phyloP scores from a whole-genome alignment of 2,888 invertebrate genomes.

The Thelaira solivaga region DNA sequence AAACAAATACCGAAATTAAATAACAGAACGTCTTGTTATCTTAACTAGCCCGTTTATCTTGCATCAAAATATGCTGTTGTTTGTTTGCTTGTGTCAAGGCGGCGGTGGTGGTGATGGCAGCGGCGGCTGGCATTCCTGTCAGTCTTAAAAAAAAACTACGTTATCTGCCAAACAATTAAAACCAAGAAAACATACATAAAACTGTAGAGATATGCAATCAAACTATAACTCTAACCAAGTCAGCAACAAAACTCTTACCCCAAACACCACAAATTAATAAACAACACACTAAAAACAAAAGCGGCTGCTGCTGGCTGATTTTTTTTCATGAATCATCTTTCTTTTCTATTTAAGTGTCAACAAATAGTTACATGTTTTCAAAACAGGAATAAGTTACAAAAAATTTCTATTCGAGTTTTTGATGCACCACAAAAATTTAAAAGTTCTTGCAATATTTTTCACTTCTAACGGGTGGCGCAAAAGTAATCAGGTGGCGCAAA shows the following conservation, averaged over 20 bases:
- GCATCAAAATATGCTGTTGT: constrained; percentile 29
- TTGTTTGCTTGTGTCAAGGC: not conserved
- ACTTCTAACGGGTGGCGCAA: no score
- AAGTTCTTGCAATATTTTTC: no score
- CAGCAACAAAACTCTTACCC: not conserved
- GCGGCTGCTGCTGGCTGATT: not conserved
- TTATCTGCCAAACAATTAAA: constrained; percentile 63
- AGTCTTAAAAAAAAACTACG: constrained; percentile 50
- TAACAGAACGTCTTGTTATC: constrained; percentile 54
- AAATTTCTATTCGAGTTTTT: no score
- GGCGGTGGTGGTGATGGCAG: not conserved
- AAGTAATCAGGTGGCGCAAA: no score
- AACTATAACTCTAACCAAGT: not conserved
- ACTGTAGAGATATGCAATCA: constrained; percentile 22
- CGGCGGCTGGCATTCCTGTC: constrained; percentile 28
- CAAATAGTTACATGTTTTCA: no score
- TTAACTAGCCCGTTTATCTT: constrained; percentile 55
- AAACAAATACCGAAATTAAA: no score
- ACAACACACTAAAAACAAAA: constrained; percentile 26
- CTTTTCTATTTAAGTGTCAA: constrained; percentile 36
- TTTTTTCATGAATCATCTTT: constrained; percentile 49
- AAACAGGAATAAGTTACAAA: no score
- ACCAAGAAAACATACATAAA: constrained; percentile 48
- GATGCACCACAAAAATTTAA: no score
- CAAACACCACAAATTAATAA: constrained; percentile 58